These are phyloP conservation scores for Polyodon spathula DNA, from an alignment of 2,113 vertebrate genomes.

Conservation along the genomic window DNA sequence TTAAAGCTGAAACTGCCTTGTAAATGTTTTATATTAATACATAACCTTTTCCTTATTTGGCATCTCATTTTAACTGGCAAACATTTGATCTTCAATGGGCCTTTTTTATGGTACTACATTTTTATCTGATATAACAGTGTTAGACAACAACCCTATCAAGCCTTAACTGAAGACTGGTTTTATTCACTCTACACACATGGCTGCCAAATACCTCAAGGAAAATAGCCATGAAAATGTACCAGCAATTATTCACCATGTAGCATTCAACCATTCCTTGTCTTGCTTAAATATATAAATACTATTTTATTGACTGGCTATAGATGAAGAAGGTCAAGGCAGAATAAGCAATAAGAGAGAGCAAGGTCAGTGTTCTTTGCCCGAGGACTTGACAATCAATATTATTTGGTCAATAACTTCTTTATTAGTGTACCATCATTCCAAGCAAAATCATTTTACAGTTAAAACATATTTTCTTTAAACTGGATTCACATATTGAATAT, in stretches of 20 bases:
- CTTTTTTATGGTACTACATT: no score
- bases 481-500: constrained; percentile 86
- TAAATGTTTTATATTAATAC: background rate
- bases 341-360: constrained; percentile 84
- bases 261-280: constrained; percentile 73
- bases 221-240: constrained; percentile 64
- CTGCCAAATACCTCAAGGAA: constrained; percentile 69
- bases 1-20: background rate
- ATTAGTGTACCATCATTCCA: constrained; percentile 91
- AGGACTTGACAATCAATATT: constrained; percentile 96
- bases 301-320: constrained; percentile 94
- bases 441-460: constrained; percentile 96
- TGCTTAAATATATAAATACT: constrained; percentile 98
- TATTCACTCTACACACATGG: constrained; percentile 51
- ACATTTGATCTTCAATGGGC: no score
- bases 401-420: constrained; percentile 99
- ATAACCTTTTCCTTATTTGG: no score
- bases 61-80: no score
- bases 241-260: constrained; percentile 84
- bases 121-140: constrained; percentile 2
- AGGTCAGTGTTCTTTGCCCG: constrained; percentile 92
- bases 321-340: constrained; percentile 76
- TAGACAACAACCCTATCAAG: constrained; percentile 59
- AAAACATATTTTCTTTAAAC: constrained; percentile 89
- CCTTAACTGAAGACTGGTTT: constrained; percentile 54